Evolutionary conservation across 1,140 invertebrate genomes (phyloP), one percentile per base, ranked within the genome.

Genomic region (Neuroterus valhalla): DNA sequence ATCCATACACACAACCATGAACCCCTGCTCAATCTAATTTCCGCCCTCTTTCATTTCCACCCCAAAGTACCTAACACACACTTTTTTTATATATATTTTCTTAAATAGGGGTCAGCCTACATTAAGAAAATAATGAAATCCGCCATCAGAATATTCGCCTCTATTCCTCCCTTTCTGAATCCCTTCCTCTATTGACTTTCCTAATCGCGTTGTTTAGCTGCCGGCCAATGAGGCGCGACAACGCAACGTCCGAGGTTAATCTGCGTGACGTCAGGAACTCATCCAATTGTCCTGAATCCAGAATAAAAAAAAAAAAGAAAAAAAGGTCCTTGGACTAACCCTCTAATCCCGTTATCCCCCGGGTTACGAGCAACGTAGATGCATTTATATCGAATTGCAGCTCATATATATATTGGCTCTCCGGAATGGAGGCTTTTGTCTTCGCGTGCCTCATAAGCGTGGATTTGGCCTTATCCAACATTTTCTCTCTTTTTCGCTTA

Each of bases 311-410:
- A 48, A 50, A 50, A 50, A 48, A 48, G 76, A 80, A 78, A 81
- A 81, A 74, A 71, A 84, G 74, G 80, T 88, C 78, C 80, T 81
- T 82, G 81, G 80, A 81, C 77, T 82, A 82, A 80, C 68, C 76
- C 79, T 84, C 82, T 86, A 87, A 85, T 87, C 84, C 84, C 81
- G 80, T 75, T 77, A 78, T 83, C 80, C 78, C 71, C 66, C 73
- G 80, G 82, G 82, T 86, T 86, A 85, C 82, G 81, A 84, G 80
- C 79, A 83, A 80, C 82, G 81, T 82, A 84, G 85, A 88, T 88
- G 86, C 85, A 89, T 89, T 87, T 88, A 87, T 87, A 87, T 88
- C 84, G 86, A 87, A 87, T 89, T 88, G 86, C 86, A 87, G 81
- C 78, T 78, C 75, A 70, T 14, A 83, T 80, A 82, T 87, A 87